phyloP scores from a whole-genome alignment of 2,888 invertebrate species.

The Aquatica leii region DNA sequence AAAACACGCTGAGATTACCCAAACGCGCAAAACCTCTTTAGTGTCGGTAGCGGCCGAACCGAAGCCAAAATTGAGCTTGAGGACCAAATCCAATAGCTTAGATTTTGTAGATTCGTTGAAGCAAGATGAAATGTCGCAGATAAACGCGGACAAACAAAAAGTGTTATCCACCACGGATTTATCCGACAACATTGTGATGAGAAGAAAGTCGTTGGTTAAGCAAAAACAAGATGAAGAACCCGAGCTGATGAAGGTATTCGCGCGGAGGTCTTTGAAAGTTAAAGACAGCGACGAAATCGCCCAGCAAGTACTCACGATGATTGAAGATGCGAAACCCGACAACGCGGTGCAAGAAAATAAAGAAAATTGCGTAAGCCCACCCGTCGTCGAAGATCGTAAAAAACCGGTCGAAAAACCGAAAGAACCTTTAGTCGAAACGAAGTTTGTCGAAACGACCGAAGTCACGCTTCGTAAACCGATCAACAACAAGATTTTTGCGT shows the following conservation, averaged over 20 bases:
- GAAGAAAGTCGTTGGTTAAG: conserved; percentile 65
- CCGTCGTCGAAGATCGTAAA: conserved; percentile 61
- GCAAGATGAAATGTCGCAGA: conserved; percentile 45
- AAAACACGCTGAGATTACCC: conserved; percentile 36
- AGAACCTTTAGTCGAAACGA: conserved; percentile 48
- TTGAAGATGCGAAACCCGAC: conserved; percentile 58
- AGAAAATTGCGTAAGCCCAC: conserved; percentile 69
- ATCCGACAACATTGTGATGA: conserved; percentile 63
- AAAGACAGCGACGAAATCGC: conserved; percentile 73
- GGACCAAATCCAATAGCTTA: conserved; percentile 66
- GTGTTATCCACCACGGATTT: conserved; percentile 61
- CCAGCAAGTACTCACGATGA: conserved; percentile 65
- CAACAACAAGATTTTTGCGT: conserved; percentile 50
- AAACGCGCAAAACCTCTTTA: conserved; percentile 39
- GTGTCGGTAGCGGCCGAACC: conserved; percentile 38
- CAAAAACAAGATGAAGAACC: conserved; percentile 72
- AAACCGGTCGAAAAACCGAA: conserved; percentile 35
- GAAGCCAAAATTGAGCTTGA: conserved; percentile 61
- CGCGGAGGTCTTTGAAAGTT: conserved; percentile 80
- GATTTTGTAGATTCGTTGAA: conserved; percentile 62
- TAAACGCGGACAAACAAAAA: conserved; percentile 53
- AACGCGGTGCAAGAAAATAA: conserved; percentile 73
- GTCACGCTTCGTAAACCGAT: conserved; percentile 52
- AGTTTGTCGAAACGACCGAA: conserved; percentile 46
- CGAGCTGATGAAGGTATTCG: conserved; percentile 83